Conservation (phyloP, 2,113 vertebrate genomes). For the Vanacampus margaritifer region DNA sequence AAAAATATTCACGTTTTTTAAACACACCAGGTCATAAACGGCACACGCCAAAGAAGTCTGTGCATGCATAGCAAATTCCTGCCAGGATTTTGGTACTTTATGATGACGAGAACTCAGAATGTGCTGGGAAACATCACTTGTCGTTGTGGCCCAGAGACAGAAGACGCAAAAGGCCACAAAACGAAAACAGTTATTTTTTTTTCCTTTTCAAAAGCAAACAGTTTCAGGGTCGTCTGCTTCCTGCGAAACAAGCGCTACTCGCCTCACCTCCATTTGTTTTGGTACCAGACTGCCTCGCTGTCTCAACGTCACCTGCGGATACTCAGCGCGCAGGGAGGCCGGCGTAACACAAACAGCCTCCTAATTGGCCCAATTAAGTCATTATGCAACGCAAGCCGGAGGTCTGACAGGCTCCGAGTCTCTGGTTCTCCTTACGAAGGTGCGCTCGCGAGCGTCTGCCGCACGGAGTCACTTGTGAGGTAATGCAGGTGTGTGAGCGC, state of each 20-base stretch:
- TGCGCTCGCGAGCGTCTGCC: slow-evolving; percentile 26
- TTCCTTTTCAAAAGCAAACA: neutral
- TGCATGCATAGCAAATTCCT: neutral
- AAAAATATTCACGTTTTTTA: neutral
- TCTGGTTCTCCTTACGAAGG: slow-evolving; percentile 52
- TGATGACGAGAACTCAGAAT: neutral
- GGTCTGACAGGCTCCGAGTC: slow-evolving; percentile 49
- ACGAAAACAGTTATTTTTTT: neutral
- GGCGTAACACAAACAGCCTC: slow-evolving; percentile 66
- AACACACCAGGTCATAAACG: neutral
- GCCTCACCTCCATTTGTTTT: slow-evolving; percentile 15
- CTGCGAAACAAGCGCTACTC: neutral
- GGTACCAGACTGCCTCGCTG: slow-evolving; percentile 31
- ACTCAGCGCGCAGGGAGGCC: slow-evolving; percentile 53
- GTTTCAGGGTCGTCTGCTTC: slow-evolving; percentile 2
- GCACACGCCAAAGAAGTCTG: neutral
- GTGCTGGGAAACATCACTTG: neutral
- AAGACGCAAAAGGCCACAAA: too few species aligned
- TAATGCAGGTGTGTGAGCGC: slow-evolving; percentile 16
- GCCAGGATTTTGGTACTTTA: neutral
- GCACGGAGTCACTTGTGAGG: slow-evolving; percentile 31
- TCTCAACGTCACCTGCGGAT: slow-evolving; percentile 60
- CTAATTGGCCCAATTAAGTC: slow-evolving; percentile 71
- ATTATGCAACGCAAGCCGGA: slow-evolving; percentile 72
- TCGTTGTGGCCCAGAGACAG: neutral